Base-by-base conservation (phyloP, 2,797 vertebrate species). In the Coluber constrictor region DNA sequence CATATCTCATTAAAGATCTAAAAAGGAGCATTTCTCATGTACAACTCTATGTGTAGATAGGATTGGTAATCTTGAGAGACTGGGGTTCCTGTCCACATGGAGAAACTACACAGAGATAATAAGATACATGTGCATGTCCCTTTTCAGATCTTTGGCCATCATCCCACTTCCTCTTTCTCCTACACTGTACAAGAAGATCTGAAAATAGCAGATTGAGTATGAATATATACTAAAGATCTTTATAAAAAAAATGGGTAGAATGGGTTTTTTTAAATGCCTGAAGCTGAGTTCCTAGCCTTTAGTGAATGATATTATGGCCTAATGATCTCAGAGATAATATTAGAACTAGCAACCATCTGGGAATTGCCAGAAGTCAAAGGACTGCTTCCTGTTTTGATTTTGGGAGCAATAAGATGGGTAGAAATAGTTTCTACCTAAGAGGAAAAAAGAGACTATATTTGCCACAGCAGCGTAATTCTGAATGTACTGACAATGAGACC, bases 401-500 rank as follows among this genome's bases (percentile, higher is more conserved):
- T 91, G 87, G 88, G 91, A 86, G n/a, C 60, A 93, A 86, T 87
- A 92, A 96, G 97, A 95, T 79, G 88, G 91, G 32, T 94, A 89
- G 96, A 96, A 97, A 97, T 96, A 97, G 95, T 94, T 95, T 95
- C 96, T 96, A 95, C 94, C 70, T 83, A 90, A 63, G 94, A 96
- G 95, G 93, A 92, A 97, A 96, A 95, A 96, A 97, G 95, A 92
- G 93, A 95, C 96, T 97, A 97, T 96, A 97, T 98, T 98, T 98
- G 98, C 98, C 88, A 97, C 91, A 96, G 96, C 95, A 93, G 97
- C 97, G 97, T 98, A 98, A 98, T 97, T 98, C 97, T 97, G 98
- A 98, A 97, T 96, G 96, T 96, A 97, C 97, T 97, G 98, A 98
- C 98, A 98, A 96, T 98, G 98, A 98, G 98, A 98, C 91, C 93